Evolutionary conservation across 1,140 invertebrate species (phyloP).

Genomic region (Drosophila jambulina): DNA sequence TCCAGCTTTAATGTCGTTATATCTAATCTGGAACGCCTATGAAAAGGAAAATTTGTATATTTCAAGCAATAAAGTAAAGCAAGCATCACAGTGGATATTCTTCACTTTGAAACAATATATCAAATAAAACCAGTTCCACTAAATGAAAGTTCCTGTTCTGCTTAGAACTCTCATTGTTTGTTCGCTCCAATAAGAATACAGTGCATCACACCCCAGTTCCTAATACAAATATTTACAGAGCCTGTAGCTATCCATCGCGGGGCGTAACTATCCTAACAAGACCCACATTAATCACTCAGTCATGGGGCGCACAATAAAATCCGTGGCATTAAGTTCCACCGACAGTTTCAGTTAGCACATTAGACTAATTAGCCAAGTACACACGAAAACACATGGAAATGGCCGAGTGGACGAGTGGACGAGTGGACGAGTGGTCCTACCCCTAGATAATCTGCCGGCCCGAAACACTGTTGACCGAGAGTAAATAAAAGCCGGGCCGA

Average conservation of each 20-base stretch:
- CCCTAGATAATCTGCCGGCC: conserved; percentile 38
- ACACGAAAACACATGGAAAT: conserved; percentile 29
- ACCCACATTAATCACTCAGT: conserved; percentile 40
- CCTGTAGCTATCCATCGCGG: not conserved
- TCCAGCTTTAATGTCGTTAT: not conserved
- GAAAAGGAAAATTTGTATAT: not conserved
- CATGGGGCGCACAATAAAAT: conserved; percentile 33
- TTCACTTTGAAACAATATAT: not conserved
- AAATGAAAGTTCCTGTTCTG: not conserved
- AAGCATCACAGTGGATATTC: too few species aligned
- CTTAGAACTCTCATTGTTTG: not conserved
- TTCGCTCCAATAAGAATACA: not conserved
- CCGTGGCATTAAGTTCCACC: conserved; percentile 31
- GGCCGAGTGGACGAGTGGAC: too few species aligned
- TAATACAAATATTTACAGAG: conserved; percentile 23
- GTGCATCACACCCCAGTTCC: not conserved
- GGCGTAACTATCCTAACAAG: conserved; percentile 45
- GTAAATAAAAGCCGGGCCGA: conserved; percentile 56
- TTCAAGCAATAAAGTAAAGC: not conserved
- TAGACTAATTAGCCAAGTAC: conserved; percentile 71
- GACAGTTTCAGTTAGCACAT: conserved; percentile 54
- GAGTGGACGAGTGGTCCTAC: conserved; percentile 34
- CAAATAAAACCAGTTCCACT: not conserved
- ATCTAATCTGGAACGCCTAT: not conserved
- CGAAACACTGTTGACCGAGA: conserved; percentile 57